phyloP scores from a whole-genome alignment of 2,888 invertebrate genomes.

The Aelia acuminata region DNA sequence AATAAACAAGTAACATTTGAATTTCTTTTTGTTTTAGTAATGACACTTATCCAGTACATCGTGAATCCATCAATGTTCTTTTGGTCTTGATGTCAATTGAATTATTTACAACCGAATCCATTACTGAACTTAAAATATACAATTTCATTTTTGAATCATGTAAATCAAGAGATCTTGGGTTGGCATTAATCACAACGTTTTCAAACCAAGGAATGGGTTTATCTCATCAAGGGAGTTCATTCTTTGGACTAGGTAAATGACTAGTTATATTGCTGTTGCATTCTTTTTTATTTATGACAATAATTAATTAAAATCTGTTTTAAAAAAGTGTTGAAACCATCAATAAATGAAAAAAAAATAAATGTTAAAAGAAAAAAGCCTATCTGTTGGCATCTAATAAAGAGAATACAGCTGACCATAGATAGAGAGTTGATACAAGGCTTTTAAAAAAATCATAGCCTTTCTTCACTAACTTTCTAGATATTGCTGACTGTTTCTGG shows the following conservation, averaged over 20 bases:
- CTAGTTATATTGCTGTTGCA: background rate
- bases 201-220: conserved; percentile 70
- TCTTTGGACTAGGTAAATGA: conserved; percentile 83
- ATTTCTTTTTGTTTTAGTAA: conserved; percentile 73
- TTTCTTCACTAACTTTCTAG: too few species aligned
- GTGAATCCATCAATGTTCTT: conserved; percentile 90
- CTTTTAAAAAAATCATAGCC: too few species aligned
- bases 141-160: conserved; percentile 69
- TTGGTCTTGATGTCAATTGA: conserved; percentile 91
- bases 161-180: conserved; percentile 70
- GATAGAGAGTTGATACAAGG: too few species aligned
- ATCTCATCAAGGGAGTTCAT: conserved; percentile 76
- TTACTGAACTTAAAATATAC: conserved; percentile 81
- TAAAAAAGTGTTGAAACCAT: too few species aligned
- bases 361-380: too few species aligned
- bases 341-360: too few species aligned
- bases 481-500: too few species aligned
- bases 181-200: conserved; percentile 84
- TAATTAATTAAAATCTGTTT: too few species aligned
- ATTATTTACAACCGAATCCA: conserved; percentile 80
- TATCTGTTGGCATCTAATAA: too few species aligned
- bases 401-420: too few species aligned
- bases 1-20: conserved; percentile 14
- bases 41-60: conserved; percentile 86
- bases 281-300: background rate